These are phyloP conservation scores for Amphimallon solstitiale DNA, from an alignment of 2,888 invertebrate species.

Conservation along the genomic window DNA sequence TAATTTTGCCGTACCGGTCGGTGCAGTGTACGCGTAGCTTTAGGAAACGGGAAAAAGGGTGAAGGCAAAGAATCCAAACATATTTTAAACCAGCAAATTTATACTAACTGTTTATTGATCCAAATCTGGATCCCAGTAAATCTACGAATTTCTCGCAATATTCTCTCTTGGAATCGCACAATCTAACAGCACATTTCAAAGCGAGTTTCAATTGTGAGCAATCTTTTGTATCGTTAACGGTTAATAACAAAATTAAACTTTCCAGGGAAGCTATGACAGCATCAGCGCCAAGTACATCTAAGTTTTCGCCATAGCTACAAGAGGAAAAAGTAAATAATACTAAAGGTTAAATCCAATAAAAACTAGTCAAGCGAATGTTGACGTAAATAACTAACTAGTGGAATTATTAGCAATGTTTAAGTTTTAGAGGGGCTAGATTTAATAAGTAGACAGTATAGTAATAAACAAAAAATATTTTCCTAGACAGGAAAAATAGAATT, in stretches of 20 bases:
- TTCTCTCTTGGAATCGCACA: constrained; percentile 72
- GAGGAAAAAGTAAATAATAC: not conserved
- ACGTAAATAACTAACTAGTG: too few species aligned
- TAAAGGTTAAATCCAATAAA: too few species aligned
- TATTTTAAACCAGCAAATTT: too few species aligned
- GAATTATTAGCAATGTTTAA: too few species aligned
- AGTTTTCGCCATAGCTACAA: constrained; percentile 72
- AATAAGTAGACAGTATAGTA: too few species aligned
- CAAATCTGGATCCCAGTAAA: constrained; percentile 68
- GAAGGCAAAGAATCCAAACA: not conserved
- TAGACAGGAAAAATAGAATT: too few species aligned
- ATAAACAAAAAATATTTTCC: too few species aligned
- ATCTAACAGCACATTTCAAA: constrained; percentile 77
- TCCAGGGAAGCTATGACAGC: constrained; percentile 76
- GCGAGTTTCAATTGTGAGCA: constrained; percentile 72
- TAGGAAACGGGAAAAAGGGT: not conserved
- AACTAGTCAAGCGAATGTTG: too few species aligned
- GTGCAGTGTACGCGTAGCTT: too few species aligned
- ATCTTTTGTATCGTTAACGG: constrained; percentile 64
- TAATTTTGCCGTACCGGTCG: too few species aligned
- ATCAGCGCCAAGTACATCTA: constrained; percentile 71
- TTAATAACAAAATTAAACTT: constrained; percentile 70
- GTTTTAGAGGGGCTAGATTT: too few species aligned
- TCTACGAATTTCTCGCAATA: constrained; percentile 74
- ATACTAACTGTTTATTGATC: constrained; percentile 60